Evolutionary conservation across 2,888 invertebrate species (phyloP), one percentile per base, ranked within the genome.

Genomic region (Noctua fimbriata): DNA sequence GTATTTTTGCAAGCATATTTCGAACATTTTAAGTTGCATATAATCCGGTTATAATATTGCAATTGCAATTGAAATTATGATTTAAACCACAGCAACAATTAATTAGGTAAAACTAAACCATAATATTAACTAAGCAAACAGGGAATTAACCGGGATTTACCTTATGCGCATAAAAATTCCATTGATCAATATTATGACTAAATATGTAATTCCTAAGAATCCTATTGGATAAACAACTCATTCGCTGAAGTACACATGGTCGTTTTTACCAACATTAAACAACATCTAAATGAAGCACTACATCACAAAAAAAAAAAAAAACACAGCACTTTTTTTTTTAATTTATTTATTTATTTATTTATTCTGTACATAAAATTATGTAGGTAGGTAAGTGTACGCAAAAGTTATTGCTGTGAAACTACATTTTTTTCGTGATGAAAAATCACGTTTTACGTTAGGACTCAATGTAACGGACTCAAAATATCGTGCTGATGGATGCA

Each of bases 91-190:
- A 44, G 16, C 12, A 78, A 47, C 32, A 78, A 65, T 65, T 41
- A 52, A n/a, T 21, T 21, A 36, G 36, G 32, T 65, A 36, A 36
- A 66, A 44, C 24, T 16, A n/a, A 78, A 60, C 60, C 49, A n/a
- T 60, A 63, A n/a, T 41, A 41, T n/a, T 79, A 10, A 18, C 14
- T 66, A n/a, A 12, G 10, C 0, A 41, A 10, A 44, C 24, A 24
- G 6, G n/a, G 36, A 18, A 18, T 69, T 79, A 49, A 32, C 60
- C 32, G 18, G 69, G 69, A 41, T 79, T 78, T 70, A 44, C 49
- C 41, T 32, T 32, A 63, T 21, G 28, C 21, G 18, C 41, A 41
- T 60, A 18, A 32, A n/a, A 21, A 32, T 7, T 32, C 44, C 49
- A 18, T 32, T 18, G 3, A 49, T 24, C 28, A 0, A 67, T 36